These are phyloP conservation scores for Stenodema calcarata DNA, from an alignment of 2,888 invertebrate species.

Conservation along the genomic window DNA sequence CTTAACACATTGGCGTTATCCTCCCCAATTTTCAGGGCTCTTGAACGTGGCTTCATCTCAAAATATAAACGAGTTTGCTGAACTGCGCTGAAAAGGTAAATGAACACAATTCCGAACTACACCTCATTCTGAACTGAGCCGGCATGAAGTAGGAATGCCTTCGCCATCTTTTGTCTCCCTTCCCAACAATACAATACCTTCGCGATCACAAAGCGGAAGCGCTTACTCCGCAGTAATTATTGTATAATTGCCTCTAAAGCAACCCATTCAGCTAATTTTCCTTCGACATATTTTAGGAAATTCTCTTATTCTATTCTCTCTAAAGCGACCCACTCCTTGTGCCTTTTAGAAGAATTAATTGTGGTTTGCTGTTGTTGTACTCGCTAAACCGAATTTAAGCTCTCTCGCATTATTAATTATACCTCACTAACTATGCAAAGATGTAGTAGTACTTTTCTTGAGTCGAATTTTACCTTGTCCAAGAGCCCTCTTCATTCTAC, in stretches of 20 bases:
- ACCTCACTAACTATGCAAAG: too few relatives aligned
- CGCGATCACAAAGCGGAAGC: constrained; percentile 8
- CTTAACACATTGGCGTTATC: constrained; percentile 17
- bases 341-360: too few relatives aligned
- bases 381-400: too few relatives aligned
- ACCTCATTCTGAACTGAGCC: neutral
- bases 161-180: neutral
- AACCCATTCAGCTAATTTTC: neutral
- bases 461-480: too few relatives aligned
- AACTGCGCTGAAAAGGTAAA: neutral
- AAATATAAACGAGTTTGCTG: constrained; percentile 36
- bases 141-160: neutral
- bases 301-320: neutral
- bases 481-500: too few relatives aligned
- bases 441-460: too few relatives aligned
- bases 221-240: constrained; percentile 9
- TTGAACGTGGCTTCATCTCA: constrained; percentile 8
- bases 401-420: too few relatives aligned
- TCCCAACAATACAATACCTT: neutral
- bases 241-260: neutral
- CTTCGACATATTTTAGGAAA: neutral
- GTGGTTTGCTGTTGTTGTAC: too few relatives aligned
- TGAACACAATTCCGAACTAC: constrained; percentile 8
- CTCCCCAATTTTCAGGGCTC: constrained; percentile 19
- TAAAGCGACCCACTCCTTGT: too few relatives aligned